Evolutionary conservation across 2,113 vertebrate species (phyloP), one percentile per base, ranked within the genome.

Genomic region (Brienomyrus brachyistius): DNA sequence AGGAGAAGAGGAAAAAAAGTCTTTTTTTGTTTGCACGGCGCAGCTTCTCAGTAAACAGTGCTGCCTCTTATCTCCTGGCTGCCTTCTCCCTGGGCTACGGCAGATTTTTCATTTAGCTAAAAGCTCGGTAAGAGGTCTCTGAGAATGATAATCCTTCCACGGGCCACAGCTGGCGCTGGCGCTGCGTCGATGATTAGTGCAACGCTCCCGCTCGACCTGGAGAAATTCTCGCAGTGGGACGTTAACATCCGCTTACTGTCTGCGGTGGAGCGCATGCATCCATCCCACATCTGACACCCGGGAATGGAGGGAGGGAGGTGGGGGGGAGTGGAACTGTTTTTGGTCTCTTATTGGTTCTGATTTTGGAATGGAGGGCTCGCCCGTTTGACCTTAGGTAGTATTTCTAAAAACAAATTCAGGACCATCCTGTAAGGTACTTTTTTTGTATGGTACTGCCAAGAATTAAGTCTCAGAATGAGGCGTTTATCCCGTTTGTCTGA

Each of bases 51-150:
- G 97, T 98, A 98, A 98, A 98, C 97, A 98, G 96, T 97, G 96
- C 95, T 97, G 96, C 96, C 96, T 97, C 98, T 98, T 98, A 97
- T 98, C 98, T 97, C 96, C 96, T 97, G 95, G 93, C 97, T 97
- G 97, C 97, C 97, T 98, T 96, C 97, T 99, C 98, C 97, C 97
- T 96, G 97, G 98, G 98, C 98, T 98, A 98, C 96, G 96, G 97
- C 98, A 99, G 98, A 99, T 99, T 99, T 98, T 98, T 98, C 98
- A 98, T 98, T 99, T 98, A 98, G 98, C 98, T 98, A 97, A 99
- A 97, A 98, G 98, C 98, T 97, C 97, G 94, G 97, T 97, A 97
- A 98, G 98, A 98, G 98, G 98, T 99, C 98, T 98, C 97, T 96
- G 97, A 98, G 98, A 99, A 97, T 98, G 98, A 99, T 99, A 98